A percentile compares a stretch with the other conserved stretches of the same genome.
Conservation (phyloP, 2,888 invertebrate species). For the Phoronis australis region DNA sequence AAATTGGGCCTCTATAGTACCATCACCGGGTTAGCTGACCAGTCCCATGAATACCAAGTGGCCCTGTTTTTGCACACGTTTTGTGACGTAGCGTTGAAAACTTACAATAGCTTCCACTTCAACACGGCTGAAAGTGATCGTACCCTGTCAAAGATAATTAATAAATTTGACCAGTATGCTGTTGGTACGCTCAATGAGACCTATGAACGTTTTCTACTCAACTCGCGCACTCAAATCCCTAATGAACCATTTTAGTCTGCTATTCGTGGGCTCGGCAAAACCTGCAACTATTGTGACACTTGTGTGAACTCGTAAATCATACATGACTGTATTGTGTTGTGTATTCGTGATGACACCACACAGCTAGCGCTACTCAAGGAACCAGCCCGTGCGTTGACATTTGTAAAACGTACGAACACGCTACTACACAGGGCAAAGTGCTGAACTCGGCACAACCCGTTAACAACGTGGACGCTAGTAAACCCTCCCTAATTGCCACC, state of each 20-base stretch:
- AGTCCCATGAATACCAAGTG: not conserved
- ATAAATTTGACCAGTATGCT: not conserved
- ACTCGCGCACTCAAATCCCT: not conserved
- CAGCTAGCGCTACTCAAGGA: conserved; percentile 4
- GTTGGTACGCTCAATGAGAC: not conserved
- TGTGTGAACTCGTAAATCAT: conserved; percentile 10
- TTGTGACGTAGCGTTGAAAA: not conserved
- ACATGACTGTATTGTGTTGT: conserved; percentile 11
- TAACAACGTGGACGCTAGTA: not conserved
- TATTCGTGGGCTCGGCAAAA: conserved; percentile 2
- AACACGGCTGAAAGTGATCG: not conserved
- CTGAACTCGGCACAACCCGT: not conserved
- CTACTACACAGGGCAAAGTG: not conserved
- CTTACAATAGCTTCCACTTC: not conserved
- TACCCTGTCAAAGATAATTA: not conserved
- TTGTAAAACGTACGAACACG: not conserved
- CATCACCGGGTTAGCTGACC: not conserved
- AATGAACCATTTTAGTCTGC: conserved; percentile 2
- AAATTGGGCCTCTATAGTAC: not conserved
- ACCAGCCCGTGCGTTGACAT: not conserved
- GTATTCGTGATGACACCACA: conserved; percentile 5
- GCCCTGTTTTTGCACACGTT: not conserved
- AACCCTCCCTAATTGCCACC: not conserved
- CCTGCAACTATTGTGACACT: conserved; percentile 4
- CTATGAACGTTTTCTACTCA: not conserved